phyloP scores from a whole-genome alignment of 2,797 vertebrate species.

The Pygocentrus nattereri region DNA sequence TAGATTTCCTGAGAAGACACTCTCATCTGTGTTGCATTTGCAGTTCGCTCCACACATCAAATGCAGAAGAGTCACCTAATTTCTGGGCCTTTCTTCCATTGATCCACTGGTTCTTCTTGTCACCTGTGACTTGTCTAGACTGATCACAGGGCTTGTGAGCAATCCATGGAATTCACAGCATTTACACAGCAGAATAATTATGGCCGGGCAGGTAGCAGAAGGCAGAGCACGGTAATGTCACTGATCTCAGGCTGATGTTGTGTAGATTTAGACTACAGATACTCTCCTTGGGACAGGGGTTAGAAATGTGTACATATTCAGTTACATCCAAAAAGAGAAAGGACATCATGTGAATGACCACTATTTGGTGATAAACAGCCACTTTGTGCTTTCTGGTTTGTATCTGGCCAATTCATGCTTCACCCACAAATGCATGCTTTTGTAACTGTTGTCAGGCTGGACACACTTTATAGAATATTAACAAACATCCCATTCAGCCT shows the following conservation, averaged over 20 bases:
- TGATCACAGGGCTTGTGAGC: constrained; percentile 54
- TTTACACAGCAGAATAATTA: constrained; percentile 56
- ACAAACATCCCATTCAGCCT: no score
- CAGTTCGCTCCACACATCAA: neutral
- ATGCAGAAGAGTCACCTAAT: constrained; percentile 5
- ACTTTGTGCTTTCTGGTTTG: no score
- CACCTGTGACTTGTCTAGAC: neutral
- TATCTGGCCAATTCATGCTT: no score
- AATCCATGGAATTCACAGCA: constrained; percentile 70
- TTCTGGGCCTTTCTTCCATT: neutral
- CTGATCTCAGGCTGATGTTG: neutral
- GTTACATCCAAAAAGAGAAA: neutral
- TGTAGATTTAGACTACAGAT: neutral
- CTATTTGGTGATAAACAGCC: neutral
- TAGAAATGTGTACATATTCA: neutral
- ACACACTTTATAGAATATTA: no score
- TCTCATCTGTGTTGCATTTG: neutral
- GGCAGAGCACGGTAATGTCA: neutral
- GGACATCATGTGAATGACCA: neutral
- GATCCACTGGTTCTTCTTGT: constrained; percentile 5
- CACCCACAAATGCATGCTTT: no score
- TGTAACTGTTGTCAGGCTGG: no score
- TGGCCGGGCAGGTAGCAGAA: neutral
- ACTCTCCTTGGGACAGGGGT: neutral
- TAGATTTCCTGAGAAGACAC: no score